phyloP scores from a whole-genome alignment of 2,888 invertebrate genomes.

The Phengaris arion region DNA sequence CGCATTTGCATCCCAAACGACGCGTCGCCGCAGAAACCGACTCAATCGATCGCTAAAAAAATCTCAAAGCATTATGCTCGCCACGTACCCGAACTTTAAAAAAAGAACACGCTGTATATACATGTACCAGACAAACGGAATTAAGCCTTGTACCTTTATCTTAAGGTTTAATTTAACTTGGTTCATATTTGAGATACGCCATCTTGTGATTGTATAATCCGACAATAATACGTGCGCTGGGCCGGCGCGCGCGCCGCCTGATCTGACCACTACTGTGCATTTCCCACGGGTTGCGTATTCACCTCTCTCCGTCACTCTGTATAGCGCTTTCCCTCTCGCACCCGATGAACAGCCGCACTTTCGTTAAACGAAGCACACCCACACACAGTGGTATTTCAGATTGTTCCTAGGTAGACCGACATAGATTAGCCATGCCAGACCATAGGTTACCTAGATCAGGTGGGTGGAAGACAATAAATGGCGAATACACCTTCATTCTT shows the following conservation, averaged over 20 bases:
- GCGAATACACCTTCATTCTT: conserved; percentile 27
- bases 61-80: conserved; percentile 71
- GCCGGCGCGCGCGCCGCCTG: conserved; percentile 78
- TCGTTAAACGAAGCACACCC: conserved; percentile 79
- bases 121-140: conserved; percentile 37
- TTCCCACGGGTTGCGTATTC: conserved; percentile 76
- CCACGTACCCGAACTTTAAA: conserved; percentile 45
- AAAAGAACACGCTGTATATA: conserved; percentile 41
- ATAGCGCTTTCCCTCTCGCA: conserved; percentile 59
- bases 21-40: conserved; percentile 67
- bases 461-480: conserved; percentile 30
- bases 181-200: conserved; percentile 54
- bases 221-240: conserved; percentile 79
- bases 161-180: conserved; percentile 36
- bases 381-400: conserved; percentile 78
- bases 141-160: conserved; percentile 36
- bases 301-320: conserved; percentile 52
- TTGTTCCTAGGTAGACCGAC: conserved; percentile 70
- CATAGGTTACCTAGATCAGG: conserved; percentile 53
- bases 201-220: conserved; percentile 59
- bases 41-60: conserved; percentile 76
- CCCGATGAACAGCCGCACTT: conserved; percentile 78
- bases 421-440: conserved; percentile 76
- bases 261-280: conserved; percentile 81
- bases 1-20: conserved; percentile 72